These are phyloP conservation scores for Geotrupes spiniger DNA, from an alignment of 2,888 invertebrate genomes.

Conservation along the genomic window DNA sequence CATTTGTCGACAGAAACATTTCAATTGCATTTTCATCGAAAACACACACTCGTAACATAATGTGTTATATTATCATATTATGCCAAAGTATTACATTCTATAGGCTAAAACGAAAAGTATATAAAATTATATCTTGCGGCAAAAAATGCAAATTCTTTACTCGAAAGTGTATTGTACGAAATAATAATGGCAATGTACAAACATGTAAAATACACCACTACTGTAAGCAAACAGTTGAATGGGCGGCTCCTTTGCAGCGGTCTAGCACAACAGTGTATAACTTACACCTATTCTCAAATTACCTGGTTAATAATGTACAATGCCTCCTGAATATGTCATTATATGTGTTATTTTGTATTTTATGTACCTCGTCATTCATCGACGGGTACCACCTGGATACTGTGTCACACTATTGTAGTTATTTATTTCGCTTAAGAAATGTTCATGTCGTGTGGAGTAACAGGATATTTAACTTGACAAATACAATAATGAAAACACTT, in stretches of 20 bases:
- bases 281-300: conserved; percentile 48
- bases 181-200: conserved; percentile 20
- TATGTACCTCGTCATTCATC: conserved; percentile 15
- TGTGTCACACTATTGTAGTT: conserved; percentile 3
- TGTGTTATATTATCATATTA: no score
- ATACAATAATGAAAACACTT: no score
- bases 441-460: no score
- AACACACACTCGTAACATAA: no score
- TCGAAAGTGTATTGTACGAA: background rate
- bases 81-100: no score
- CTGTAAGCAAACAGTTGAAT: conserved; percentile 29
- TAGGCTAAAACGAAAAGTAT: no score
- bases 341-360: conserved; percentile 34
- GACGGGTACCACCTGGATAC: conserved; percentile 19
- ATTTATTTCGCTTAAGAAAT: no score
- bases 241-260: conserved; percentile 38
- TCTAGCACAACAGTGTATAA: conserved; percentile 38
- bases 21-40: no score
- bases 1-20: no score
- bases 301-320: conserved; percentile 46
- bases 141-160: no score
- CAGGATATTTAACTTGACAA: no score
- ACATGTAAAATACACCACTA: conserved; percentile 28
- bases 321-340: conserved; percentile 33
- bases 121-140: no score